Conservation (phyloP, 2,888 invertebrate species). For the Pristionchus arcanus region DNA sequence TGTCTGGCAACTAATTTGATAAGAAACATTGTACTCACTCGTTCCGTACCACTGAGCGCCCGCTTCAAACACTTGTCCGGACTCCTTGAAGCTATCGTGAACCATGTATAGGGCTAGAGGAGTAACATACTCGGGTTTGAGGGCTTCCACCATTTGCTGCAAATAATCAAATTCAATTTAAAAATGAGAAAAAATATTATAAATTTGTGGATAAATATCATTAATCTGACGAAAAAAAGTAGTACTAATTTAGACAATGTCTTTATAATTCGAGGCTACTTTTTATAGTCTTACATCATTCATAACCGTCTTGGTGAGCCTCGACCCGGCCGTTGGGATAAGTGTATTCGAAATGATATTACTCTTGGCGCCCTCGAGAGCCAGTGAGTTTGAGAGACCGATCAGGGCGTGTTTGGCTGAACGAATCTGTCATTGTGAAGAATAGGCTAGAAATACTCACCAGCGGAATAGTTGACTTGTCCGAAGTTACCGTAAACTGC, state of each 20-base stretch:
- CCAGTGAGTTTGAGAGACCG: slow-evolving; percentile 92
- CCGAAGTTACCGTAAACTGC: slow-evolving; percentile 97
- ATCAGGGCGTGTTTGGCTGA: slow-evolving; percentile 93
- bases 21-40: slow-evolving; percentile 76
- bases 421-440: not conserved
- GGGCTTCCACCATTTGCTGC: slow-evolving; percentile 88
- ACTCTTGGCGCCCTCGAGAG: slow-evolving; percentile 92
- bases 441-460: slow-evolving; percentile 66
- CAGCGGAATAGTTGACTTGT: slow-evolving; percentile 90
- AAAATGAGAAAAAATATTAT: too few relatives aligned
- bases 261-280: not conserved
- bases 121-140: slow-evolving; percentile 83
- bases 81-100: slow-evolving; percentile 91
- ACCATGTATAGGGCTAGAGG: slow-evolving; percentile 93
- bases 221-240: too few relatives aligned
- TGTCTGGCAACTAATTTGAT: not conserved
- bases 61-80: slow-evolving; percentile 82
- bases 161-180: not conserved
- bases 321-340: slow-evolving; percentile 78
- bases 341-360: slow-evolving; percentile 91
- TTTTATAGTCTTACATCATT: slow-evolving; percentile 64
- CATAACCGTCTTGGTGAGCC: slow-evolving; percentile 78
- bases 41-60: slow-evolving; percentile 83
- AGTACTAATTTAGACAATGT: too few relatives aligned
- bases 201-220: too few relatives aligned